Evolutionary conservation across 2,113 vertebrate genomes (phyloP).

Genomic region (Thunnus maccoyii): DNA sequence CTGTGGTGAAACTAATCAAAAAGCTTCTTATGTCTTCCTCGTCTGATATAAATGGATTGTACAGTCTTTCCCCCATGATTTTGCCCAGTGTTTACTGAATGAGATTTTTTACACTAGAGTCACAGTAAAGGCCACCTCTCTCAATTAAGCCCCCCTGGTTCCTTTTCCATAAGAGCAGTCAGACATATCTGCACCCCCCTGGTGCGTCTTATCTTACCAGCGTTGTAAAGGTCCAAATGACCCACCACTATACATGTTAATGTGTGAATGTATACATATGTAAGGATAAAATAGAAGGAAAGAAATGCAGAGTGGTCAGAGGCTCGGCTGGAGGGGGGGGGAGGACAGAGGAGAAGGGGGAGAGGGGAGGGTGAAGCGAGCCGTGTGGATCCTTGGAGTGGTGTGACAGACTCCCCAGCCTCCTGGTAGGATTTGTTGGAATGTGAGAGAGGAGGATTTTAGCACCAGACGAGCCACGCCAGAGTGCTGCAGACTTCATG

Average conservation of each 20-base stretch:
- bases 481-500: constrained; percentile 89
- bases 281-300: constrained; percentile 46
- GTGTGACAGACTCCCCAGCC: constrained; percentile 87
- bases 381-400: constrained; percentile 77
- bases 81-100: constrained; percentile 72
- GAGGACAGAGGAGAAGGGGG: not conserved
- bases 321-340: constrained; percentile 52
- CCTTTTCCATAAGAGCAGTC: constrained; percentile 54
- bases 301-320: constrained; percentile 72
- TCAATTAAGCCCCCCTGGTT: constrained; percentile 41
- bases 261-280: constrained; percentile 47
- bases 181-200: constrained; percentile 48
- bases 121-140: constrained; percentile 62
- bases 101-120: constrained; percentile 74
- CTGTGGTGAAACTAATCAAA: constrained; percentile 73
- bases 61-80: constrained; percentile 56
- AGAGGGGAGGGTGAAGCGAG: constrained; percentile 54
- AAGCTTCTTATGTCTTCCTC: constrained; percentile 78
- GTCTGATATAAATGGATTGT: constrained; percentile 74
- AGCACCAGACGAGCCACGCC: constrained; percentile 87
- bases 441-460: constrained; percentile 90
- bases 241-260: constrained; percentile 59
- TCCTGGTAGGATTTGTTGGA: constrained; percentile 90
- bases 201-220: constrained; percentile 57
- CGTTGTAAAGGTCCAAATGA: constrained; percentile 56